A percentile compares a stretch with the other conserved stretches of the same genome.
These are phyloP conservation scores for Ditula angustiorana DNA, from an alignment of 2,888 invertebrate species.

Conservation along the genomic window DNA sequence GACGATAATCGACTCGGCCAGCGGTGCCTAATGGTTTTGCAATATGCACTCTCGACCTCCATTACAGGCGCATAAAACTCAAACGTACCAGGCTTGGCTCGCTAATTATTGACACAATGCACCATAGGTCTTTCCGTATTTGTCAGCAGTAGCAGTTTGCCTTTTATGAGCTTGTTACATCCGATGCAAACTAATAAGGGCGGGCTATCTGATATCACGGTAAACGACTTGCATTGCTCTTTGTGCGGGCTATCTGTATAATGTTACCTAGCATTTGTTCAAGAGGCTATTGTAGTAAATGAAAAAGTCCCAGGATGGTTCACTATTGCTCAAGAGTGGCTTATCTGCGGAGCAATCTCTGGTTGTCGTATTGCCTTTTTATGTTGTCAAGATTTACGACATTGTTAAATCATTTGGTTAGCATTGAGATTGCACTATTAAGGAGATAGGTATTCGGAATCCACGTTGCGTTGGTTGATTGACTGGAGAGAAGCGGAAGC, in stretches of 20 bases:
- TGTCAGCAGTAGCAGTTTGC: conserved; percentile 36
- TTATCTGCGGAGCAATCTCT: conserved; percentile 1
- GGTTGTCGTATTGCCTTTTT: conserved; percentile 5
- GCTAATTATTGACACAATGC: conserved; percentile 36
- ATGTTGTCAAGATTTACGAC: conserved; percentile 17
- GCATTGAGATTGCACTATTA: conserved; percentile 17
- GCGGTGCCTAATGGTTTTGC: conserved; percentile 28
- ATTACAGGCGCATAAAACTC: conserved; percentile 13
- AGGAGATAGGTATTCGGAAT: conserved; percentile 3
- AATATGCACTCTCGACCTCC: conserved; percentile 38
- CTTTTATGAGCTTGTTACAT: conserved; percentile 28
- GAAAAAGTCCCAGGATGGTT: background rate
- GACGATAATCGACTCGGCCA: conserved; percentile 49
- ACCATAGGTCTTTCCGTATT: conserved; percentile 36
- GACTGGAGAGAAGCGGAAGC: conserved; percentile 3
- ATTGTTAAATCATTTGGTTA: background rate
- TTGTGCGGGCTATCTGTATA: conserved; percentile 45
- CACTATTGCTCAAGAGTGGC: background rate
- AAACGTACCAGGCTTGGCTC: conserved; percentile 18
- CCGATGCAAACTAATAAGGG: conserved; percentile 37
- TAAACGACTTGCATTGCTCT: conserved; percentile 45
- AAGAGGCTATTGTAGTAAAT: conserved; percentile 16
- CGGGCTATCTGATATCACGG: conserved; percentile 48
- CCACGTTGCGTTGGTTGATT: conserved; percentile 11
- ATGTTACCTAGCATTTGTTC: conserved; percentile 43